Evolutionary conservation across 2,113 vertebrate genomes (phyloP), one percentile per base, ranked within the genome.

Genomic region (Ciconia stormi): DNA sequence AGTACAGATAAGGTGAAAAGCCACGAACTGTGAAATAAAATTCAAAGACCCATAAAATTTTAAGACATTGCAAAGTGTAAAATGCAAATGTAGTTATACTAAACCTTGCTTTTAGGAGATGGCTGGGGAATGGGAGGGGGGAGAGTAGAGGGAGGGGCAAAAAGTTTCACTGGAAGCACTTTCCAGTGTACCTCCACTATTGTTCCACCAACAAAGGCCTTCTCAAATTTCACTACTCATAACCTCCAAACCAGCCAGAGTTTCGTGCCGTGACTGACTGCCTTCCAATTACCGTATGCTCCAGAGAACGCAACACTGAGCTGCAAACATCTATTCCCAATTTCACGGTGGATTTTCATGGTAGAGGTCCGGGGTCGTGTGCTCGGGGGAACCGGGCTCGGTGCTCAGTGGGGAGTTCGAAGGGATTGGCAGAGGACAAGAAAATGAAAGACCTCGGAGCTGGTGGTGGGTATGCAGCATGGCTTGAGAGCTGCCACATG

Each of bases 151-250:
- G 86, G 69, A 87, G 82, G 36, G 9, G 61, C 19, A 44, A 26
- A 63, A 56, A 52, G 6, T 67, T 91, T 32, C 77, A 29, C 66
- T 80, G 80, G 59, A 79, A 95, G 87, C 53, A 56, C 61, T 96
- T 94, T 55, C 23, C 78, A 90, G 52, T 3, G 26, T 66, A 92
- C 88, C 92, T 96, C 93, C 85, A 66, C 79, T 80, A 94, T 66
- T 94, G 90, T 93, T 96, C 50, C 62, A 80, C 92, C 74, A 95
- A 95, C 85, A 96, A 96, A 95, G 85, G 34, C 58, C 79, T 3
- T 88, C 95, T 94, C 87, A 65, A 47, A 90, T 97, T 93, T 97
- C 95, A 95, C 71, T 52, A 16, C 79, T 80, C 62, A 14, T 50
- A 94, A 85, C 53, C 74, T 80, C 87, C 88, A 77, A 76, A 72